Evolutionary conservation across 35 echinoderm and acorn worm genomes (phyloP).

Genomic region (Stichopus chloronotus): DNA sequence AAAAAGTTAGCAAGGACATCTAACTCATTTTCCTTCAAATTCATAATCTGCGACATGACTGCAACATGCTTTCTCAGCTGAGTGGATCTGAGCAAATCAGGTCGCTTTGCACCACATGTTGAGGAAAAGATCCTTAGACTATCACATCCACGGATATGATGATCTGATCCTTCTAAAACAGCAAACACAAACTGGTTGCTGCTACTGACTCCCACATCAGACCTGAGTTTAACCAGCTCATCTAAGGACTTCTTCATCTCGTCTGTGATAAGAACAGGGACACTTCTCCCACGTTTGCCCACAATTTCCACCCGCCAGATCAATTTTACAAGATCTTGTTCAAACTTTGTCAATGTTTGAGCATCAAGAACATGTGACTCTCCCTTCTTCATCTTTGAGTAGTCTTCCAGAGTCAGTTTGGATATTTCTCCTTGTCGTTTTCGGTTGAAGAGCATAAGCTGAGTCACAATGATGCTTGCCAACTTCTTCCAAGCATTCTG

Average conservation of each 20-base stretch:
- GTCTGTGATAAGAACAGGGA: constrained; percentile 65
- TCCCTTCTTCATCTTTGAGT: constrained; percentile 55
- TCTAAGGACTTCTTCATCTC: background rate
- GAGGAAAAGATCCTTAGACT: constrained; percentile 45
- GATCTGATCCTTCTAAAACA: background rate
- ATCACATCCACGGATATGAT: constrained; percentile 63
- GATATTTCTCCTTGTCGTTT: constrained; percentile 61
- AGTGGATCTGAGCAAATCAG: constrained; percentile 52
- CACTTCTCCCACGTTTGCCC: constrained; percentile 67
- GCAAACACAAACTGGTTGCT: constrained; percentile 31
- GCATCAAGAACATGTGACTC: constrained; percentile 53
- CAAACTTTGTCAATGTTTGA: constrained; percentile 60
- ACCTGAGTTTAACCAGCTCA: background rate
- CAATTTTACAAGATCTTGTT: constrained; percentile 45
- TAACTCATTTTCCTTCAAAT: constrained; percentile 65
- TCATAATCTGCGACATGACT: constrained; percentile 54
- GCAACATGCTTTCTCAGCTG: constrained; percentile 65
- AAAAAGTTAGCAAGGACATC: constrained; percentile 59
- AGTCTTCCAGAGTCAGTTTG: constrained; percentile 65
- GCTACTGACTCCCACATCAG: background rate
- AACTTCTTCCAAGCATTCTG: constrained; percentile 42
- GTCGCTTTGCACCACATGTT: constrained; percentile 65
- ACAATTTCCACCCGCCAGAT: constrained; percentile 62
- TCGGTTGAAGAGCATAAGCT: constrained; percentile 56
- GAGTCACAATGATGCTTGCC: constrained; percentile 41